phyloP scores from a whole-genome alignment of 2,888 invertebrate species.

The Spicauda simplicius region DNA sequence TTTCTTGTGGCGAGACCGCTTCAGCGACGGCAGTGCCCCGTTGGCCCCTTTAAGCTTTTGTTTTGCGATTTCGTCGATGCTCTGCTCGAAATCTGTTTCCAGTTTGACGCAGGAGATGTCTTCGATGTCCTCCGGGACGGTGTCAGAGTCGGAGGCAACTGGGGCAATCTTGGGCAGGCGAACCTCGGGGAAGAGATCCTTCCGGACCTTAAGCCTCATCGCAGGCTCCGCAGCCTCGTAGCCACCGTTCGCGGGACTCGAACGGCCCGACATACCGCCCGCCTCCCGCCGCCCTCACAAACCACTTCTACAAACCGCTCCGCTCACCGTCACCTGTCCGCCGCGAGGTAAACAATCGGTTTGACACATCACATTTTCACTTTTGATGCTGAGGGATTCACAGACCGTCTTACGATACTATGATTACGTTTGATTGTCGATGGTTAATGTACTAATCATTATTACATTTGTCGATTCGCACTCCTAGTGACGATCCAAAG shows the following conservation, averaged over 20 bases:
- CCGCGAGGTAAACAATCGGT: conserved; percentile 84
- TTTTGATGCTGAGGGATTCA: conserved; percentile 75
- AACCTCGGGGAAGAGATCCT: conserved; percentile 78
- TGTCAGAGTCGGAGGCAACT: conserved; percentile 54
- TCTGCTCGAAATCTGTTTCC: conserved; percentile 81
- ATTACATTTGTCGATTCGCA: conserved; percentile 72
- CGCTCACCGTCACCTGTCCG: conserved; percentile 73
- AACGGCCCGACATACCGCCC: conserved; percentile 81
- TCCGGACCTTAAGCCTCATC: conserved; percentile 78
- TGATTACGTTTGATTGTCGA: conserved; percentile 69
- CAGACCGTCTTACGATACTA: conserved; percentile 66
- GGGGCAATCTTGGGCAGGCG: conserved; percentile 58
- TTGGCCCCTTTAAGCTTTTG: conserved; percentile 70
- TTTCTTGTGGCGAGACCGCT: conserved; percentile 70
- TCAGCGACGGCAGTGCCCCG: conserved; percentile 64
- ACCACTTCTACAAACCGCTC: conserved; percentile 79
- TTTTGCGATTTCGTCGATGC: conserved; percentile 78
- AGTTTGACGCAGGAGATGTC: conserved; percentile 73
- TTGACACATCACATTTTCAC: conserved; percentile 86
- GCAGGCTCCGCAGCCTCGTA: conserved; percentile 73
- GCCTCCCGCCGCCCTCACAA: conserved; percentile 78
- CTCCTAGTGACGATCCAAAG: conserved; percentile 76
- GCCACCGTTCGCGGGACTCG: conserved; percentile 80
- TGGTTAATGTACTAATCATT: conserved; percentile 69
- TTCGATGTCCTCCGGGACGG: conserved; percentile 61